These are phyloP conservation scores for Danio kyathit DNA, from an alignment of 2,797 vertebrate species.

Conservation along the genomic window DNA sequence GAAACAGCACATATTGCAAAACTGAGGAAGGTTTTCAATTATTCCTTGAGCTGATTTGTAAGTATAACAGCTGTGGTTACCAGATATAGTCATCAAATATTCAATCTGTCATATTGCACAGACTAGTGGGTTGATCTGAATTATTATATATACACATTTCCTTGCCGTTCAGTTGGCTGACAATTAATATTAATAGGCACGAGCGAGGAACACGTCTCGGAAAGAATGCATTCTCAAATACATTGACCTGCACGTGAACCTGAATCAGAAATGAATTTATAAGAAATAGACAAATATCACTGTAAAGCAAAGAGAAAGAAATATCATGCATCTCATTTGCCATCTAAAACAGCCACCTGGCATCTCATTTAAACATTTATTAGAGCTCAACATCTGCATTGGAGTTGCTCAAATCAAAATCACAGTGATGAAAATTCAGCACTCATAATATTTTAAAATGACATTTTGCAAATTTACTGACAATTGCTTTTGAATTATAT, in stretches of 20 bases:
- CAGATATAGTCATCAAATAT: constrained; percentile 53
- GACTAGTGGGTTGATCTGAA: constrained; percentile 43
- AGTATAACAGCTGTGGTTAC: constrained; percentile 50
- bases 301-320: neutral
- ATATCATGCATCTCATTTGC: neutral
- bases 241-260: constrained; percentile 7
- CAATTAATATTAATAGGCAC: constrained; percentile 50
- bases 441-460: neutral
- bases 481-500: neutral
- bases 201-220: neutral
- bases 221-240: constrained; percentile 6
- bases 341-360: constrained; percentile 21
- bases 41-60: constrained; percentile 30
- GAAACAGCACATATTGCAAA: constrained; percentile 24
- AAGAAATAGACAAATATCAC: constrained; percentile 13
- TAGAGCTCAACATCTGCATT: neutral
- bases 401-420: neutral
- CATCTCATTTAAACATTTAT: neutral
- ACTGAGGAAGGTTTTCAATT: constrained; percentile 23
- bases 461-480: neutral
- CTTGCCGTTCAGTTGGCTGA: constrained; percentile 21
- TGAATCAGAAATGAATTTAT: constrained; percentile 7
- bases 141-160: constrained; percentile 26
- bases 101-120: constrained; percentile 38
- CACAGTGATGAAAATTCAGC: neutral